Evolutionary conservation across 2,888 invertebrate genomes (phyloP).

Genomic region (Mythimna albipuncta): DNA sequence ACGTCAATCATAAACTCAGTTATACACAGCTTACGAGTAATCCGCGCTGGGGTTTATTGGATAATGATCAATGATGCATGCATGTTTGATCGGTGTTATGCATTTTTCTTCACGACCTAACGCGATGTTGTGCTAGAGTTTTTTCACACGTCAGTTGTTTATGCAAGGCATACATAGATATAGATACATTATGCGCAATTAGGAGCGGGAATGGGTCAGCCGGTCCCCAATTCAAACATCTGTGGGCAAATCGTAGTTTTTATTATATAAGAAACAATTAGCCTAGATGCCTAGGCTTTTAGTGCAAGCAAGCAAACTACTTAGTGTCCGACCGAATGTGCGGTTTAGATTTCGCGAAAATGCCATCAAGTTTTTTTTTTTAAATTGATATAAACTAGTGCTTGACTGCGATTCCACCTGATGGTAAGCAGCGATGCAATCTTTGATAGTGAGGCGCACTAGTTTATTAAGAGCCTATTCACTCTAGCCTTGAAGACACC

Average conservation of each 20-base stretch:
- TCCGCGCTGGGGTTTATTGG: background rate
- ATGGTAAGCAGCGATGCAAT: no score
- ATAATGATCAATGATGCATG: constrained; percentile 8
- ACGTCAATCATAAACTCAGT: constrained; percentile 20
- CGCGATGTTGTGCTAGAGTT: background rate
- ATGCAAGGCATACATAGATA: background rate
- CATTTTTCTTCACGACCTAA: constrained; percentile 13
- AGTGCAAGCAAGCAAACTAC: no score
- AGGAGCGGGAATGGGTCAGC: background rate
- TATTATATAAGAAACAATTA: background rate
- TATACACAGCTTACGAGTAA: constrained; percentile 23
- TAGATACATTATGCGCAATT: background rate
- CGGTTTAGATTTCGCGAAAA: background rate
- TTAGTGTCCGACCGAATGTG: no score
- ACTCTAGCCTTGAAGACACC: no score
- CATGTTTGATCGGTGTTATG: constrained; percentile 1
- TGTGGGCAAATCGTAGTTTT: background rate
- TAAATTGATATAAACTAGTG: no score
- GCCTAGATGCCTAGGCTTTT: no score
- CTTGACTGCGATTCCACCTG: no score
- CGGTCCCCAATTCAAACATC: no score
- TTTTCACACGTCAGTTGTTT: background rate
- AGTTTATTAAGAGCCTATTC: no score
- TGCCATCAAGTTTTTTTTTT: no score
- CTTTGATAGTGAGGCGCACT: no score